These are phyloP conservation scores for Cotesia chilonis DNA, from an alignment of 1,140 invertebrate species.

Conservation along the genomic window DNA sequence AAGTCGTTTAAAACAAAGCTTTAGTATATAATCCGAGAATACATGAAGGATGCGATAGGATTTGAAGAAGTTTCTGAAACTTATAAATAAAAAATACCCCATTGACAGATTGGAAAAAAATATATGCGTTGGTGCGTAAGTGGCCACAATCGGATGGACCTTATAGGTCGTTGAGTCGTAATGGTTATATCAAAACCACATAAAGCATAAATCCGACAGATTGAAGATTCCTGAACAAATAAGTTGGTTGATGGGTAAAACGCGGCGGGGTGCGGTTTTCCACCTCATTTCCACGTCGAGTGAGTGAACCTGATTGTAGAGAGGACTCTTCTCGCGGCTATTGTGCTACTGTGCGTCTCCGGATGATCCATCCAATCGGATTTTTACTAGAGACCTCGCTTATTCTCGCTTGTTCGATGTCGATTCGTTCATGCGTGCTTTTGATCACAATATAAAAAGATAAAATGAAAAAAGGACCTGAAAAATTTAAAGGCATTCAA, in stretches of 20 bases:
- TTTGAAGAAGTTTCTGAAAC: background rate
- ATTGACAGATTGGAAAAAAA: constrained; percentile 24
- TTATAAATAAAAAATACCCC: constrained; percentile 14
- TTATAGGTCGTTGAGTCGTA: constrained; percentile 34
- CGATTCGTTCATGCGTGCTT: constrained; percentile 15
- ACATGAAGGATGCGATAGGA: background rate
- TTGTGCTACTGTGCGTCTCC: constrained; percentile 46
- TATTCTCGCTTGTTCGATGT: constrained; percentile 9
- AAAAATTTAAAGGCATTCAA: too few species aligned
- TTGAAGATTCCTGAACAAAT: constrained; percentile 46
- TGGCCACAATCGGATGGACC: constrained; percentile 20
- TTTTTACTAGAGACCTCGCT: constrained; percentile 47
- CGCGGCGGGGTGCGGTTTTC: constrained; percentile 55
- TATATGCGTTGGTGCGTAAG: constrained; percentile 40
- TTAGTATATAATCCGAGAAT: background rate
- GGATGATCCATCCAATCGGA: constrained; percentile 58
- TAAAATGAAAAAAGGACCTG: background rate
- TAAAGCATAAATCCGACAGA: constrained; percentile 45
- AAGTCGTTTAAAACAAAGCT: too few species aligned
- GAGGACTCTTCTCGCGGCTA: constrained; percentile 45
- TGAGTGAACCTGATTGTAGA: constrained; percentile 54
- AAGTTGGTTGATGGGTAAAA: constrained; percentile 31
- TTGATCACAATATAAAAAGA: constrained; percentile 17
- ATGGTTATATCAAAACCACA: constrained; percentile 50
- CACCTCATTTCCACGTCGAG: constrained; percentile 61